Evolutionary conservation across 2,113 vertebrate species (phyloP), one percentile per base, ranked within the genome.

Genomic region (Cottus gobio): DNA sequence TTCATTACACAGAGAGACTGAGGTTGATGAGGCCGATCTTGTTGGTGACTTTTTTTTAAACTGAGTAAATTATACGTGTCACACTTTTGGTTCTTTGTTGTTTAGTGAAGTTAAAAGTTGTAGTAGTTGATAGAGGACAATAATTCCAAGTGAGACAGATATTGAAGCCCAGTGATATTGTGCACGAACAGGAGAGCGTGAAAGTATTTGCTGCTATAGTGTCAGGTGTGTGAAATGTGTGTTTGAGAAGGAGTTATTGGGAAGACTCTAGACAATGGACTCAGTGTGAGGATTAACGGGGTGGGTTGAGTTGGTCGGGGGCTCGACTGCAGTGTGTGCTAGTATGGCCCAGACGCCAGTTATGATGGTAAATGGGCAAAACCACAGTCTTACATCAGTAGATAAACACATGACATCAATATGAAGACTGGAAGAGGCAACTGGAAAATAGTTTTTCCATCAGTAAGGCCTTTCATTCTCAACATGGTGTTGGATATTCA

Each of bases 321-420:
- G 15, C 50, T 34, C 56, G 50, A 13, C 54, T 64, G 56, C 16
- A 36, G 50, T 75, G 48, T 54, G 39, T 31, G 67, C 71, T 26
- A 42, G 44, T 61, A 64, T 34, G 34, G 34, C 34, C 34, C 34
- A 34, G 34, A 34, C 34, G 34, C 34, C 31, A 31, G 31, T 31
- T 31, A 31, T 62, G 77, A 80, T 26, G 71, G 79, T 66, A 85
- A 86, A 74, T 73, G 52, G 65, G 64, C 52, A 79, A 85, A 80
- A 62, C 42, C 66, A 5, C 50, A 58, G 79, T 75, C 74, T 82
- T 83, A 65, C 79, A 72, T 88, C 80, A 88, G 69, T 56, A 64
- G 72, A 71, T 82, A 86, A 92, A 87, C 82, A 79, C 71, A 87
- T 71, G 72, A 90, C 83, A 78, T 85, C 85, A 85, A 69, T 73